Base-by-base conservation (phyloP, 2,113 vertebrate genomes). In the Nicator chloris region DNA sequence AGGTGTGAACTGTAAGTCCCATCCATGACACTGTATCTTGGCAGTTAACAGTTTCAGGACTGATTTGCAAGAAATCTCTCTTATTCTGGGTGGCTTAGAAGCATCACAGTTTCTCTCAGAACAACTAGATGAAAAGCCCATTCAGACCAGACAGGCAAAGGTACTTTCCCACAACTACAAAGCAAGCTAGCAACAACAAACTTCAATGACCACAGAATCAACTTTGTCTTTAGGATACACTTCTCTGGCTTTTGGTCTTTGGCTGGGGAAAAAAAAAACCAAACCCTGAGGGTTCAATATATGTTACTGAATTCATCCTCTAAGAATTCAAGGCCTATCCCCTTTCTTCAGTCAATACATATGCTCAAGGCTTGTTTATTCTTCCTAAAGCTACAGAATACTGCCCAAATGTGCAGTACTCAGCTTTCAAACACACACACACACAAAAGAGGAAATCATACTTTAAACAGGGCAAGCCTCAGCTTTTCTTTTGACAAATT, bases 141-240 rank as follows among this genome's bases (percentile, higher is more conserved):
- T 83, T 92, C 60, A 86, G 39, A 64, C 33, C 53, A 88, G 60
- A 45, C 63, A 93, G 28, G 27, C 64, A 90, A 92, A 97, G 88
- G 60, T 86, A 70, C 71, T 88, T 94, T 93, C 90, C 88, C 90
- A 92, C 64, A 90, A 59, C 51, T 88, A 80, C 51, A 94, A 81
- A 24, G 30, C 37, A 86, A 90, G 75, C 53, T 54, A 57, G 27
- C 71, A 93, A 69, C 78, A 93, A 65, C 59, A 59, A 80, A 88
- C 50, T 90, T 66, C 56, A 92, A 63, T 13, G 14, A 90, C 51
- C 22, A 59, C 24, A 86, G 51, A 88, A 90, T 15, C 14, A 8
- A 56, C 39, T 81, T 71, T 53, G 69, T 82, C 50, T 85, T 92
- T 49, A 78, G 56, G 19, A 88, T 0, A 86, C 35, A 59, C 9